Conservation (phyloP, 2,888 invertebrate genomes). For the Drepana falcataria region DNA sequence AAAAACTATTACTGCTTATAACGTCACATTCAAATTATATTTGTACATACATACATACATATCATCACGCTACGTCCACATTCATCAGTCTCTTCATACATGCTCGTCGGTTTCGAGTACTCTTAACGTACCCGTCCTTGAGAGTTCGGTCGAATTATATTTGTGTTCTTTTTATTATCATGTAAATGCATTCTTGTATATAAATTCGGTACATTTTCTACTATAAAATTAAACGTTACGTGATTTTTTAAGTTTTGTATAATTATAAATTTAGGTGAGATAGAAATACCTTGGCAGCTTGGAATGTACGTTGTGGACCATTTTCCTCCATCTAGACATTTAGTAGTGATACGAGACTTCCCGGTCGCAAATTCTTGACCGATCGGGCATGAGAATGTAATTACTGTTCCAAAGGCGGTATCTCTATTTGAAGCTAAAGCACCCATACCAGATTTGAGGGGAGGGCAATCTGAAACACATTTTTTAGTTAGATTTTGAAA, state of each 20-base stretch:
- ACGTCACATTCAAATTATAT: too few relatives aligned
- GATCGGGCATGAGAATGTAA: conserved; percentile 93
- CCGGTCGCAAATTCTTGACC: conserved; percentile 97
- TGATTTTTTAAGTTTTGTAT: background rate
- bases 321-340: conserved; percentile 92
- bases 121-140: too few relatives aligned
- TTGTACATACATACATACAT: too few relatives aligned
- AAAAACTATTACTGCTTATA: too few relatives aligned
- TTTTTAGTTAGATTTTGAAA: conserved; percentile 2
- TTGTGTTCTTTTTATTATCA: too few relatives aligned
- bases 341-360: conserved; percentile 88
- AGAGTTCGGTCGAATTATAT: too few relatives aligned
- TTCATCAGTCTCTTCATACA: too few relatives aligned
- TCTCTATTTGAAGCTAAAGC: conserved; percentile 94
- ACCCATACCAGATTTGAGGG: conserved; percentile 89
- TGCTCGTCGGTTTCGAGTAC: too few relatives aligned
- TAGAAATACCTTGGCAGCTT: conserved; percentile 88
- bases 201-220: too few relatives aligned
- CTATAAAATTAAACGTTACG: too few relatives aligned
- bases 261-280: background rate
- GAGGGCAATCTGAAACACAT: conserved; percentile 87
- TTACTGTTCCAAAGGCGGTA: conserved; percentile 92
- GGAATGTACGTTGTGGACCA: conserved; percentile 96
- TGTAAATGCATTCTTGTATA: too few relatives aligned
- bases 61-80: too few relatives aligned